Evolutionary conservation across 2,888 invertebrate genomes (phyloP).

Genomic region (Macrophya alboannulata): DNA sequence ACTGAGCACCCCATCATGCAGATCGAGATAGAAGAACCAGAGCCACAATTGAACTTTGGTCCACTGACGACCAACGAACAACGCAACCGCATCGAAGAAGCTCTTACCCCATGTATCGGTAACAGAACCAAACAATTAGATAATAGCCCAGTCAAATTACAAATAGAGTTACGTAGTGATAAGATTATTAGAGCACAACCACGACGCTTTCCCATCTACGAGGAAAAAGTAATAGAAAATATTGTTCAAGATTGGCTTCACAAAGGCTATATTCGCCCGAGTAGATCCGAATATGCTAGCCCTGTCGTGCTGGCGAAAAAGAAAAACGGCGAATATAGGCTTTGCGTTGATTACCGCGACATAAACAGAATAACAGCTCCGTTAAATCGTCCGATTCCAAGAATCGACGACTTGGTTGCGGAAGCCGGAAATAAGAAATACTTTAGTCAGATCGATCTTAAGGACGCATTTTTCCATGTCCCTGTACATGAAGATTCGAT

Average conservation of each 20-base stretch:
- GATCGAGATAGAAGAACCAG: constrained; percentile 22
- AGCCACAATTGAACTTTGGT: constrained; percentile 1
- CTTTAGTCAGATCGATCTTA: constrained; percentile 56
- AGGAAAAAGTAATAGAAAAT: constrained; percentile 21
- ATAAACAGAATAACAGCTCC: constrained; percentile 27
- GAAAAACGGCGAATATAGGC: constrained; percentile 58
- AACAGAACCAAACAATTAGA: constrained; percentile 7
- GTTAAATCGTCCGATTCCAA: not conserved
- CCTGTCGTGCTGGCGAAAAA: constrained; percentile 62
- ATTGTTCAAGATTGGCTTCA: constrained; percentile 14
- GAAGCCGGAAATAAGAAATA: not conserved
- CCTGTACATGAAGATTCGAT: constrained; percentile 38
- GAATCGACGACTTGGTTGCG: constrained; percentile 12
- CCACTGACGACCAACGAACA: not conserved
- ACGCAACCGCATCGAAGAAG: not conserved
- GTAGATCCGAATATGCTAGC: constrained; percentile 20
- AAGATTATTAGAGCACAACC: constrained; percentile 24
- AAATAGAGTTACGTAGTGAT: constrained; percentile 19
- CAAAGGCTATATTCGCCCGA: constrained; percentile 12
- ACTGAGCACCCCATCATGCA: too few relatives aligned
- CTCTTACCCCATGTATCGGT: not conserved
- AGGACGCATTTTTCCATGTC: constrained; percentile 58
- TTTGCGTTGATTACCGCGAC: constrained; percentile 67
- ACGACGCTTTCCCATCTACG: constrained; percentile 23
- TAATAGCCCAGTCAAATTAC: constrained; percentile 2